Percentiles rank a stretch among this genome's conserved stretches.
These are phyloP conservation scores for Lithophane semibrunnea DNA, from an alignment of 2,888 invertebrate species.

Conservation along the genomic window DNA sequence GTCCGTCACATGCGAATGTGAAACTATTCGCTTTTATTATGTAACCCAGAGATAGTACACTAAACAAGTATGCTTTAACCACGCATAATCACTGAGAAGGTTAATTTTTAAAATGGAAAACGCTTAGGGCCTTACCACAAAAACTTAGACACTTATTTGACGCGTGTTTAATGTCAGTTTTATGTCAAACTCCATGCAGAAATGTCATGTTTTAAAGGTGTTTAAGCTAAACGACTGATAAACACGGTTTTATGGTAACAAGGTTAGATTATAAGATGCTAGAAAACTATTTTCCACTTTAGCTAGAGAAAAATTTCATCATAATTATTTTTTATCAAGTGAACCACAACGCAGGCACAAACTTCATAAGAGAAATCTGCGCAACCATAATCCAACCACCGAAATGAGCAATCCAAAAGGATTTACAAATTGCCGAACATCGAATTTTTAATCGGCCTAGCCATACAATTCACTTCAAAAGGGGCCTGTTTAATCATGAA, in stretches of 20 bases:
- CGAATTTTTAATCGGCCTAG: slow-evolving; percentile 53
- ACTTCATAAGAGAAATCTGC: slow-evolving; percentile 16
- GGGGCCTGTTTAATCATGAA: slow-evolving; percentile 74
- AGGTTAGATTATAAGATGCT: too few relatives aligned
- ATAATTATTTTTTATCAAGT: too few relatives aligned
- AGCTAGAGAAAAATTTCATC: too few relatives aligned
- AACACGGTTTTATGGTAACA: too few relatives aligned
- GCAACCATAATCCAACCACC: slow-evolving; percentile 32
- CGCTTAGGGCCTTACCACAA: too few relatives aligned
- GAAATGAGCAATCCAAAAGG: slow-evolving; percentile 57
- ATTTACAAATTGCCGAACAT: slow-evolving; percentile 59
- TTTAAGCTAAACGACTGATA: too few relatives aligned
- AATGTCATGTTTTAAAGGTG: too few relatives aligned
- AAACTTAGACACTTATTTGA: too few relatives aligned
- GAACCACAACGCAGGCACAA: neutral
- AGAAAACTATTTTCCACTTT: neutral
- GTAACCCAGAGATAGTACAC: neutral
- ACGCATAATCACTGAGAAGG: neutral
- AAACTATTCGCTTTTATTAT: neutral
- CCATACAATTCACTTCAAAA: slow-evolving; percentile 61
- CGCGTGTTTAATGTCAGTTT: too few relatives aligned
- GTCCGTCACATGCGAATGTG: too few relatives aligned
- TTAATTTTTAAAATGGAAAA: too few relatives aligned
- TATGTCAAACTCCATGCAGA: too few relatives aligned
- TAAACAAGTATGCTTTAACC: neutral